Evolutionary conservation across 2,888 invertebrate genomes (phyloP).

Genomic region (Drosophila leonis): DNA sequence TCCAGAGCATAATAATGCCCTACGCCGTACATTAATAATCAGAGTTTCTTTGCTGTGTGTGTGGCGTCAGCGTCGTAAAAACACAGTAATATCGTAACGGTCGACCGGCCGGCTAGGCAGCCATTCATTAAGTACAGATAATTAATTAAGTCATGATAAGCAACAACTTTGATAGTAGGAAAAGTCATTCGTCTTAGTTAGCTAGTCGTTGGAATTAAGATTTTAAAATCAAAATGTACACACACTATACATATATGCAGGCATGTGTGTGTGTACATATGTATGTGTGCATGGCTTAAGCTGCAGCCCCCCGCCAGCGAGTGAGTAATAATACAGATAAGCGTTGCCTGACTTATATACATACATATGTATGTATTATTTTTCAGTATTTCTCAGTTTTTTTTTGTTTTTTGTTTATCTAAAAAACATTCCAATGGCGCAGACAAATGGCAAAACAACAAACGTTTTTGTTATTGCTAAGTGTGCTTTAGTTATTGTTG

Average conservation of each 20-base stretch:
- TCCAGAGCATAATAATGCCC: conserved; percentile 25
- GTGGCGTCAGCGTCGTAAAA: conserved; percentile 35
- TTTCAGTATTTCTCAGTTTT: conserved; percentile 7
- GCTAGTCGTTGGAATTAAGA: conserved; percentile 39
- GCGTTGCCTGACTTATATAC: conserved; percentile 31
- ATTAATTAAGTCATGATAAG: conserved; percentile 74
- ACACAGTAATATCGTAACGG: conserved; percentile 40
- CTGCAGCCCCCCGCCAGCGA: conserved; percentile 29
- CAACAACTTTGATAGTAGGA: conserved; percentile 42
- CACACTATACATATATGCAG: neutral
- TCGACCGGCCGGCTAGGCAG: conserved; percentile 46
- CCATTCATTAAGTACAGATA: conserved; percentile 53
- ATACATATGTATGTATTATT: too few species aligned
- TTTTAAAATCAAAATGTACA: conserved; percentile 40
- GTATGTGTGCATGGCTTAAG: conserved; percentile 20
- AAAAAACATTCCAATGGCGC: conserved; percentile 58
- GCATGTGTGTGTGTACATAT: neutral
- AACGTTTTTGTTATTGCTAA: conserved; percentile 54
- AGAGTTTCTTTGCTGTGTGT: conserved; percentile 19
- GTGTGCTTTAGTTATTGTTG: conserved; percentile 15
- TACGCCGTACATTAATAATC: conserved; percentile 17
- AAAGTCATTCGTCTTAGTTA: conserved; percentile 45
- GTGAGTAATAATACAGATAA: conserved; percentile 61
- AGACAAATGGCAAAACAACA: conserved; percentile 71
- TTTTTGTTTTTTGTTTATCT: conserved; percentile 63